Conservation (phyloP, 2,888 invertebrate genomes). For the Lordiphosa fenestrarum region DNA sequence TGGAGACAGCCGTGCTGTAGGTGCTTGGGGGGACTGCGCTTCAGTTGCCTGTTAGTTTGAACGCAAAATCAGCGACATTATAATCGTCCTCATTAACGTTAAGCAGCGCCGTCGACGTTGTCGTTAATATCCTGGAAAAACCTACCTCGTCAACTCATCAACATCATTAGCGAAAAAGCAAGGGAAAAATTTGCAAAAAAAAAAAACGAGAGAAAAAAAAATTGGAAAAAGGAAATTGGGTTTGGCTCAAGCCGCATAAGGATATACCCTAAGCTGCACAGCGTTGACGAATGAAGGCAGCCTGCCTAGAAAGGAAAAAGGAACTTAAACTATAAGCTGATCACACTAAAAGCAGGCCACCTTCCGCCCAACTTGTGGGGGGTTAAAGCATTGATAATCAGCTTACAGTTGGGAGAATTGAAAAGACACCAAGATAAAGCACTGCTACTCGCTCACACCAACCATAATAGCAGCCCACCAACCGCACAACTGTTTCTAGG, state of each 20-base stretch:
- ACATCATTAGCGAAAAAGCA: slow-evolving; percentile 66
- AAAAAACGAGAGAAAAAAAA: slow-evolving; percentile 9
- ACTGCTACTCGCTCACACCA: no score
- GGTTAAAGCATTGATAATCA: no score
- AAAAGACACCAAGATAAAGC: no score
- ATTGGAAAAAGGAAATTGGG: not conserved
- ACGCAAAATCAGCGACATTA: slow-evolving; percentile 76
- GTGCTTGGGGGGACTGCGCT: slow-evolving; percentile 24
- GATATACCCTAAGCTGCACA: not conserved
- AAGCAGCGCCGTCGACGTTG: slow-evolving; percentile 31
- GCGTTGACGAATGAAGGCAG: no score
- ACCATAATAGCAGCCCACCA: no score
- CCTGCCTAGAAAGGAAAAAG: no score
- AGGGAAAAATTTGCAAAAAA: slow-evolving; percentile 18
- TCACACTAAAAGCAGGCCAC: no score
- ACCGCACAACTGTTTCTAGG: no score
- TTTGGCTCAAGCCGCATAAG: not conserved
- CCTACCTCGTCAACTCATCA: slow-evolving; percentile 76
- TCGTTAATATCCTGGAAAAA: slow-evolving; percentile 75
- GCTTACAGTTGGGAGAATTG: no score
- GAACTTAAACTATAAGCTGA: no score
- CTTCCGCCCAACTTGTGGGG: no score
- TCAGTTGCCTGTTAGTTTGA: slow-evolving; percentile 70
- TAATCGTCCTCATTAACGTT: slow-evolving; percentile 72
- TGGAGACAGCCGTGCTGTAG: slow-evolving; percentile 36